Evolutionary conservation across 2,888 invertebrate genomes (phyloP).

Genomic region (Gymnosoma rotundatum): DNA sequence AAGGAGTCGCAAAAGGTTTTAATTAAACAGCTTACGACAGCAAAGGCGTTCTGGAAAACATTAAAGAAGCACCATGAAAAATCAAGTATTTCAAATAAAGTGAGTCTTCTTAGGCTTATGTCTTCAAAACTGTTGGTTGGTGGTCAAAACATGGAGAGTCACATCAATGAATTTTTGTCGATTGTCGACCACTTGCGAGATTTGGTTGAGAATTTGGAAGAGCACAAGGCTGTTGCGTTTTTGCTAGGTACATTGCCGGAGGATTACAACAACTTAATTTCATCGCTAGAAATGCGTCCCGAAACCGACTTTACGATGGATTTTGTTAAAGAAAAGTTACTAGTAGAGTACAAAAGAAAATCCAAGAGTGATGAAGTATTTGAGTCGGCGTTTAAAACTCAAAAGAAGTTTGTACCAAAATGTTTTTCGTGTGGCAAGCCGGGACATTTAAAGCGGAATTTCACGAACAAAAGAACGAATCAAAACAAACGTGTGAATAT

Average conservation of each 20-base stretch:
- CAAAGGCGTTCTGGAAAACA: conserved; percentile 44
- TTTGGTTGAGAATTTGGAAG: conserved; percentile 41
- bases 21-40: conserved; percentile 8
- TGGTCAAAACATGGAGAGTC: conserved; percentile 41
- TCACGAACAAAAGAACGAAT: conserved; percentile 5
- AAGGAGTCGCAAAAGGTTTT: conserved; percentile 30
- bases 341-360: conserved; percentile 51
- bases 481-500: conserved; percentile 28
- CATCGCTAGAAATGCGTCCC: conserved; percentile 49
- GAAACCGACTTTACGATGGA: conserved; percentile 37
- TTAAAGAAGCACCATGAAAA: conserved; percentile 42
- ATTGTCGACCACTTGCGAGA: conserved; percentile 42
- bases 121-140: conserved; percentile 12
- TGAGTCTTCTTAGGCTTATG: conserved; percentile 36
- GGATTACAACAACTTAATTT: conserved; percentile 49
- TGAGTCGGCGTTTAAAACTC: conserved; percentile 23
- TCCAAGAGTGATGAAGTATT: not conserved
- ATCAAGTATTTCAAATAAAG: conserved; percentile 23
- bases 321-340: conserved; percentile 50
- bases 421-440: conserved; percentile 48
- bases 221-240: conserved; percentile 46
- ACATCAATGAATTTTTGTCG: conserved; percentile 46
- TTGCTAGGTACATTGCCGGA: conserved; percentile 48
- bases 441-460: conserved; percentile 45
- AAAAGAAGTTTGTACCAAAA: conserved; percentile 37